Conservation (phyloP, 2,113 vertebrate genomes). For the Poecilia latipinna region DNA sequence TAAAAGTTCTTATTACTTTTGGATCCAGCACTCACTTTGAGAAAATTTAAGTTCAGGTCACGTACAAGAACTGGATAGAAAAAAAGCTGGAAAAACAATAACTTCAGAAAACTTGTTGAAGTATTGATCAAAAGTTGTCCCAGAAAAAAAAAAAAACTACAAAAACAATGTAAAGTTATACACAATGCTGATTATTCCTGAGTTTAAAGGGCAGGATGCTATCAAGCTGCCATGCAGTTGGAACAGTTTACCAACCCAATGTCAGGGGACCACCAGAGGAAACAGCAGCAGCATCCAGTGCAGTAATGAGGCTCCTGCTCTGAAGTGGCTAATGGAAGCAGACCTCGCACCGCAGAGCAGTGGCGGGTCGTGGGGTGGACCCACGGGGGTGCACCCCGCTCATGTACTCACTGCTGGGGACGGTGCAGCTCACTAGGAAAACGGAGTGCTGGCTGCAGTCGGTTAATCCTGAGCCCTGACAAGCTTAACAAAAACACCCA, state of each 20-base stretch:
- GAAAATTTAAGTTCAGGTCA: background rate
- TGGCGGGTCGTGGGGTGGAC: constrained; percentile 20
- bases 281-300: constrained; percentile 18
- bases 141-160: background rate
- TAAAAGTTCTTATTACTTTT: background rate
- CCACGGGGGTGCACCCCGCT: constrained; percentile 43
- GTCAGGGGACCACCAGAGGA: constrained; percentile 43
- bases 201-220: constrained; percentile 39
- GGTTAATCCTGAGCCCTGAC: constrained; percentile 27
- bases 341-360: constrained; percentile 34
- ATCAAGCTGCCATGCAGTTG: constrained; percentile 20
- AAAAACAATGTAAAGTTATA: background rate
- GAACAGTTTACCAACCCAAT: constrained; percentile 45
- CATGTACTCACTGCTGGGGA: constrained; percentile 13
- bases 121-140: background rate
- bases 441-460: constrained; percentile 13
- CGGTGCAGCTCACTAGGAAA: constrained; percentile 27
- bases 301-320: constrained; percentile 48
- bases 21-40: background rate
- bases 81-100: background rate
- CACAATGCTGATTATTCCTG: constrained; percentile 3
- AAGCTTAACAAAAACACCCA: constrained; percentile 28
- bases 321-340: constrained; percentile 48
- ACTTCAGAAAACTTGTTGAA: background rate
- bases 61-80: background rate